phyloP scores from a whole-genome alignment of 2,113 vertebrate genomes.

The Gorsachius goisagi region DNA sequence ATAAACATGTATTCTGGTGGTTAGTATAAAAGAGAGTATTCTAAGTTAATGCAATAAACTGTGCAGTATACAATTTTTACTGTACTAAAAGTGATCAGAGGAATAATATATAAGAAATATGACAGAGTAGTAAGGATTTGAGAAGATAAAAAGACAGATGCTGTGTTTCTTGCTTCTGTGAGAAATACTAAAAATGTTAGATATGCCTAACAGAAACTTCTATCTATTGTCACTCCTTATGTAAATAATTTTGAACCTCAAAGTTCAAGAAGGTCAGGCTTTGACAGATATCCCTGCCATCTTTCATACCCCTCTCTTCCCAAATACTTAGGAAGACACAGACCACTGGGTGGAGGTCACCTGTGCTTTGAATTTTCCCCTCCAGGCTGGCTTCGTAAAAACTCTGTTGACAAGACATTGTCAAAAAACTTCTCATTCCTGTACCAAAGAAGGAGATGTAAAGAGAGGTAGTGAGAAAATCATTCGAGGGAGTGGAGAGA shows the following conservation, averaged over 20 bases:
- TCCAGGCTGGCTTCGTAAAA: background rate
- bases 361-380: background rate
- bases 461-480: background rate
- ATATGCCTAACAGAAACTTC: background rate
- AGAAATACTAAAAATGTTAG: background rate
- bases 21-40: background rate
- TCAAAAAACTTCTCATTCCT: background rate
- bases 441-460: background rate
- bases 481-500: background rate
- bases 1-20: background rate
- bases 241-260: background rate
- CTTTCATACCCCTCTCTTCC: background rate
- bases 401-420: background rate
- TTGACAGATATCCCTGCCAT: background rate
- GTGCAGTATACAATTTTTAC: background rate
- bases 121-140: background rate
- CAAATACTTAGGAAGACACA: background rate
- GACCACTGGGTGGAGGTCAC: background rate
- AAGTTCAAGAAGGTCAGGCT: background rate
- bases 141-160: background rate
- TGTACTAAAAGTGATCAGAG: background rate
- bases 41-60: background rate
- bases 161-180: background rate
- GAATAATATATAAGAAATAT: background rate
- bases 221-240: background rate